A percentile compares a stretch with the other conserved stretches of the same genome.
phyloP scores from a whole-genome alignment of 1,140 invertebrate species.

The Macrotrachela quadricornifera region DNA sequence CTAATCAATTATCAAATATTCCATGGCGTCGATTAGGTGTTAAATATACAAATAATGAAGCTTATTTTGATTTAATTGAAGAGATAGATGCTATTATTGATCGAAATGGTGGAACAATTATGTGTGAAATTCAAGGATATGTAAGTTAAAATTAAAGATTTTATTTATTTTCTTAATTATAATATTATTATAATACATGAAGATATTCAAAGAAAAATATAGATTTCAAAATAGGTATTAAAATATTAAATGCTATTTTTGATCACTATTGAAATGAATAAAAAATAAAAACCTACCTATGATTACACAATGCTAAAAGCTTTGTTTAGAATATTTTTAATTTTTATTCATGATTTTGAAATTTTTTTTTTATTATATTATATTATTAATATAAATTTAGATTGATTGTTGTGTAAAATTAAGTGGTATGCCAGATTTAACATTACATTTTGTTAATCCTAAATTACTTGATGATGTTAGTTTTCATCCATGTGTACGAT shows the following conservation, averaged over 20 bases:
- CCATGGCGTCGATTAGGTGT: slow-evolving; percentile 91
- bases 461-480: slow-evolving; percentile 91
- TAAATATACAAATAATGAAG: slow-evolving; percentile 98
- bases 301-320: too few species aligned
- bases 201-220: too few species aligned
- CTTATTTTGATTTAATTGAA: slow-evolving; percentile 89
- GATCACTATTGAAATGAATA: background rate
- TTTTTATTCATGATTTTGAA: too few species aligned
- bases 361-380: too few species aligned
- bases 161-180: too few species aligned
- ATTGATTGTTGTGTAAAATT: slow-evolving; percentile 94
- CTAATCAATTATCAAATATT: slow-evolving; percentile 86
- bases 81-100: slow-evolving; percentile 88
- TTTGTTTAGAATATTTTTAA: too few species aligned
- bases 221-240: too few species aligned
- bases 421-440: slow-evolving; percentile 93
- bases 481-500: slow-evolving; percentile 94
- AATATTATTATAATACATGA: too few species aligned
- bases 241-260: too few species aligned
- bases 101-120: slow-evolving; percentile 80
- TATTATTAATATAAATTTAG: slow-evolving; percentile 32
- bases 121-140: slow-evolving; percentile 95
- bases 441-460: slow-evolving; percentile 87
- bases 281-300: too few species aligned
- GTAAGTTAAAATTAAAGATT: slow-evolving; percentile 38